Percentiles rank a stretch among this genome's conserved stretches.
These are phyloP conservation scores for Prionchulus punctatus DNA, from an alignment of 2,888 invertebrate genomes.

Conservation along the genomic window DNA sequence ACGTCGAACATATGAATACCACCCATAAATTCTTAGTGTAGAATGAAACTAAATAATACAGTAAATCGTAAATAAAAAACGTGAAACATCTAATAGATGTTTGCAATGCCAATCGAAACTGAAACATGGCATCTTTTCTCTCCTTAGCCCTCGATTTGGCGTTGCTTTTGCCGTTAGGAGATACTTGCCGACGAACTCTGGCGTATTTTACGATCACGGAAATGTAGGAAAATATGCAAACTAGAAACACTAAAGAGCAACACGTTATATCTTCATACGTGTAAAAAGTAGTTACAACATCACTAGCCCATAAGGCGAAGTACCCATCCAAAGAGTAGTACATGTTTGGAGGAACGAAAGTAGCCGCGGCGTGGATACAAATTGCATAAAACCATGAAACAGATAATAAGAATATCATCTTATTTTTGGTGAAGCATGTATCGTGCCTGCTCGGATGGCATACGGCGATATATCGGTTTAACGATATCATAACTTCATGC, in stretches of 20 bases:
- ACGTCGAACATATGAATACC: neutral
- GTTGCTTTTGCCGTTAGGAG: neutral
- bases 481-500: neutral
- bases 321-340: neutral
- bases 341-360: neutral
- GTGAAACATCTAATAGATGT: neutral
- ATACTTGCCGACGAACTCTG: neutral
- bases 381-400: neutral
- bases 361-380: neutral
- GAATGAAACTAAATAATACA: neutral
- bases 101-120: neutral
- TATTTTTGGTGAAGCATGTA: neutral
- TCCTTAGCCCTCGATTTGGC: neutral
- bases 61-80: neutral
- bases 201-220: neutral
- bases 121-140: no score
- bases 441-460: neutral
- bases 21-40: neutral
- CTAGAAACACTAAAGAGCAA: neutral
- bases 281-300: neutral
- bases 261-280: neutral
- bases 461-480: neutral
- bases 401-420: neutral
- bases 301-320: neutral
- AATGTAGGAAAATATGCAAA: neutral